Conservation (phyloP, 92 coral and sea anemone species). For the Parazoanthus darwini region DNA sequence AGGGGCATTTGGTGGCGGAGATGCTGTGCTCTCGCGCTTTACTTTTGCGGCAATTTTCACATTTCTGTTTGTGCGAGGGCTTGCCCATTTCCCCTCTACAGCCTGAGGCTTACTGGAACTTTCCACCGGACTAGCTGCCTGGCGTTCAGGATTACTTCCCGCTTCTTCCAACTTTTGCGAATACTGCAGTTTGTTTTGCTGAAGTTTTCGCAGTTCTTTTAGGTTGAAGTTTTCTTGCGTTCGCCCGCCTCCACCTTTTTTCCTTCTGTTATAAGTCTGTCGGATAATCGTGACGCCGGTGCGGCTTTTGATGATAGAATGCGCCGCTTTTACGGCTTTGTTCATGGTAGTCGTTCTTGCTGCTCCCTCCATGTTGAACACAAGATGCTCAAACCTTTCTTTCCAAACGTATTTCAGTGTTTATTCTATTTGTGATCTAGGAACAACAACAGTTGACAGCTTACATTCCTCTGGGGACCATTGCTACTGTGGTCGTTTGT, state of each 20-base stretch:
- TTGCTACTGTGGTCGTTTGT: background rate
- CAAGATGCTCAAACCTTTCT: background rate
- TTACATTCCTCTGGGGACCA: background rate
- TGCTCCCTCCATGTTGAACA: slow-evolving; percentile 28
- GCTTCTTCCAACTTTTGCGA: slow-evolving; percentile 44
- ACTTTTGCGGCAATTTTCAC: background rate
- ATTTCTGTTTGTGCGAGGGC: background rate
- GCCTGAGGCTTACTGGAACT: background rate
- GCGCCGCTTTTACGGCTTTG: slow-evolving; percentile 59
- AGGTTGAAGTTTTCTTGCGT: slow-evolving; percentile 36
- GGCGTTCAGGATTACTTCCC: background rate
- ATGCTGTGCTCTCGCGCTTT: background rate
- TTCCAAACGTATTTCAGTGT: background rate
- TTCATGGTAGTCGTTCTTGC: slow-evolving; percentile 11
- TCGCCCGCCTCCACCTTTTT: slow-evolving; percentile 19
- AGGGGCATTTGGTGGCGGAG: background rate
- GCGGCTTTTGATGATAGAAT: slow-evolving; percentile 55
- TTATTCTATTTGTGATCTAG: background rate
- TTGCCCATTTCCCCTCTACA: slow-evolving; percentile 14
- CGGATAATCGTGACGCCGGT: slow-evolving; percentile 56
- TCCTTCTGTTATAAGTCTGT: slow-evolving; percentile 44
- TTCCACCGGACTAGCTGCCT: background rate
- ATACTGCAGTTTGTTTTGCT: slow-evolving; percentile 43
- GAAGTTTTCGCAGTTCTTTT: slow-evolving; percentile 48
- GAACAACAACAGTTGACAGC: background rate